Base-by-base conservation (phyloP, 1,140 invertebrate species). In the Drosophila nigromelanica region DNA sequence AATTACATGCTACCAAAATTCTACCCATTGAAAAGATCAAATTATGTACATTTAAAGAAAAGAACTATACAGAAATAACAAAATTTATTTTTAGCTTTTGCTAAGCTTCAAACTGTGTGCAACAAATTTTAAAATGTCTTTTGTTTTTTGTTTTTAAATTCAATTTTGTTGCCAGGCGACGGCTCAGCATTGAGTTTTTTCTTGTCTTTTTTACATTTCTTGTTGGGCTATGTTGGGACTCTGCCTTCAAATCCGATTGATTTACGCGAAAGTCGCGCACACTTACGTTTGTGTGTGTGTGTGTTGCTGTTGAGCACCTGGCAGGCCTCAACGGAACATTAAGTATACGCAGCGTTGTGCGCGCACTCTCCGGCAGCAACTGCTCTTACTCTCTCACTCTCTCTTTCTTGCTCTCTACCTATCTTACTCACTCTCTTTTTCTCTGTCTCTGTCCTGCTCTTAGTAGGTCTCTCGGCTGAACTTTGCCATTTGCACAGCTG, bases 401-500 rank as follows among this genome's bases (percentile, higher is more conserved):
- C 24, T 42, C 37, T 55, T 1, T 35, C 5, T 30, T 27, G 14
- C 45, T n/a, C 18, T 58, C 5, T 15, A 35, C 27, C 47, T 18
- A 45, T 37, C 37, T 50, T 11, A 6, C 18, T 18, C 42, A n/a
- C 12, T 21, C 30, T 33, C 42, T 54, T 21, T 30, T 27, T 43
- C 21, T 24, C 6, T 39, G 10, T 6, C 39, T 24, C 8, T 42
- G 67, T 35, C 50, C 15, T 18, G 50, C 27, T 47, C 47, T 72
- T 67, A 58, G 48, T 52, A 67, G 69, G 62, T 72, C 69, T 72
- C 62, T 67, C 63, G 47, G 39, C 21, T 72, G 69, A 72, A 72
- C 69, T 72, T 72, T 72, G 69, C 37, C 69, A 72, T 73, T 69
- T 73, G 51, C 71, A 69, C 56, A 62, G 66, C 71, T 73, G 71